phyloP scores from a whole-genome alignment of 2,888 invertebrate species.

The Harpalus rubripes region DNA sequence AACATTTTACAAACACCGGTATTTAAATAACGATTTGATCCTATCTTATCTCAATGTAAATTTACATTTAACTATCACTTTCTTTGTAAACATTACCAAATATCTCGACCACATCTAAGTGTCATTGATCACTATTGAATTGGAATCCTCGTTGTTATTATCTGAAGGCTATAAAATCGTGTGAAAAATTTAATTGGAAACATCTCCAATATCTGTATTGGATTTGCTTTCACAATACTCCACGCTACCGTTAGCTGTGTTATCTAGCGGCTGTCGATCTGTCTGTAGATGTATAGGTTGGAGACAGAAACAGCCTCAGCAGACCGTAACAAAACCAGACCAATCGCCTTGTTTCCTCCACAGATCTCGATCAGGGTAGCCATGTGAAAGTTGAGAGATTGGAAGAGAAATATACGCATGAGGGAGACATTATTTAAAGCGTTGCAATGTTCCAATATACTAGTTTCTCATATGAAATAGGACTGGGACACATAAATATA shows the following conservation, averaged over 20 bases:
- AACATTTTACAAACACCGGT: neutral
- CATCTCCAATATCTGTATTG: neutral
- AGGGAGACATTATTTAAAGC: neutral
- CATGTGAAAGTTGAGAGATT: slow-evolving; percentile 32
- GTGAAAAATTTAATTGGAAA: slow-evolving; percentile 8
- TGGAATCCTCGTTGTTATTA: neutral
- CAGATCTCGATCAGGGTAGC: slow-evolving; percentile 32
- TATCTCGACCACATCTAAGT: slow-evolving; percentile 15
- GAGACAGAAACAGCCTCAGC: slow-evolving; percentile 7
- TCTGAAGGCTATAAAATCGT: neutral
- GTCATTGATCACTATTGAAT: too few relatives aligned
- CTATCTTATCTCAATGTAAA: slow-evolving; percentile 43
- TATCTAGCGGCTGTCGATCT: slow-evolving; percentile 34
- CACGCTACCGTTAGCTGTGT: slow-evolving; percentile 30
- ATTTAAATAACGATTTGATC: slow-evolving; percentile 39
- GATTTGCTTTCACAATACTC: slow-evolving; percentile 41
- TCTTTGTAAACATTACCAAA: slow-evolving; percentile 34
- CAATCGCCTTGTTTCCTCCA: slow-evolving; percentile 29
- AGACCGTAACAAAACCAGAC: slow-evolving; percentile 50
- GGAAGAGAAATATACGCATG: neutral
- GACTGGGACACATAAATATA: too few relatives aligned
- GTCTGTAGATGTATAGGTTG: slow-evolving; percentile 22
- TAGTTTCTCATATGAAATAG: too few relatives aligned
- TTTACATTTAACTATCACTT: slow-evolving; percentile 30
- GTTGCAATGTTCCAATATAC: neutral